Evolutionary conservation across 2,797 vertebrate species (phyloP), one percentile per base, ranked within the genome.

Genomic region (Protosalanx chinensis): DNA sequence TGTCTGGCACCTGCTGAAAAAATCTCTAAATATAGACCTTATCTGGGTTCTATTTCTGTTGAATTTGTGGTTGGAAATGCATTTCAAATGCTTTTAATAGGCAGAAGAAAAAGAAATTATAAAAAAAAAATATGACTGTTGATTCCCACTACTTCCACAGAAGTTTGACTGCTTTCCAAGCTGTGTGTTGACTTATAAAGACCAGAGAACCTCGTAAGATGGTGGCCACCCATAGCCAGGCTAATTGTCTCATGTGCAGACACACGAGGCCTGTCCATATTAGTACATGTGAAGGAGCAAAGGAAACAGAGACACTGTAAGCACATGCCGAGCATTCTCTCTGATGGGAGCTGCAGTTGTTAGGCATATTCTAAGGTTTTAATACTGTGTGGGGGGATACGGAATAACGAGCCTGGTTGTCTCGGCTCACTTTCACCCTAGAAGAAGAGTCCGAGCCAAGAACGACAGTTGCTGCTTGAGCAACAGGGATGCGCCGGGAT

Each of bases 311-410:
- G 92, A 93, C 91, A 89, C 90, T 92, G 89, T 88, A 90, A 93
- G 89, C 90, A 86, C 93, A 93, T 97, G 87, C 90, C 93, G 87
- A 72, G 84, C 92, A 96, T 97, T 95, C 94, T 87, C 92, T 84
- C 81, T 93, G 91, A 90, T 94, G 92, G 90, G 81, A 90, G 74
- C 84, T 94, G 92, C 95, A 96, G 94, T 96, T 97, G 95, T 93
- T 95, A 90, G 91, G 86, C 93, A 94, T 96, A 93, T 93, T 90
- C 91, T 86, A 86, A 92, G 88, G 92, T 95, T 95, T 93, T 92
- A 91, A 91, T 90, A 88, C 86, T 76, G 41, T 46, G 41, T 3
- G 41, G 85, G 88, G 83, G 85, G 89, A 76, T 85, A 81, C 78
- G 80, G 82, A 79, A 1, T 4, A 16, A 56, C 51, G 16, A 5